A percentile compares a stretch with the other conserved stretches of the same genome.
Conservation (phyloP, 2,113 vertebrate species). For the Capreolus pygargus region DNA sequence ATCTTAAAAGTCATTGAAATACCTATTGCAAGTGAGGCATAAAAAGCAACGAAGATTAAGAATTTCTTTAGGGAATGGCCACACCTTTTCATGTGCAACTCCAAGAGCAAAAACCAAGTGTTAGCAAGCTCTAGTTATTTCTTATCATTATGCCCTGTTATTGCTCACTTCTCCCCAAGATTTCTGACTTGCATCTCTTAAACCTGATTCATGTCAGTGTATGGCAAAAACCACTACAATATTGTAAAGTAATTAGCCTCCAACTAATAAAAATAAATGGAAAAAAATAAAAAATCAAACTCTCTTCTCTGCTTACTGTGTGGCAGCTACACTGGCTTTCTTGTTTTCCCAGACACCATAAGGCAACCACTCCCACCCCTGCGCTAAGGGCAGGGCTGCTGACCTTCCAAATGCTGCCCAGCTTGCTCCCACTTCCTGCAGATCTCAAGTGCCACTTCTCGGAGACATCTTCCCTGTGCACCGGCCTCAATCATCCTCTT, state of each 20-base stretch:
- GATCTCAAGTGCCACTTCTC: background rate
- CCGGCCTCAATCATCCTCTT: background rate
- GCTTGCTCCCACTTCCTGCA: background rate
- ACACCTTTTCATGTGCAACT: background rate
- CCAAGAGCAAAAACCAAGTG: background rate
- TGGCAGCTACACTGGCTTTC: background rate
- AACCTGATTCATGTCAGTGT: background rate
- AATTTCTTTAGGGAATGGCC: background rate
- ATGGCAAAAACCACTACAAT: too few species aligned
- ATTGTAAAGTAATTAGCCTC: too few species aligned
- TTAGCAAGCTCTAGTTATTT: background rate
- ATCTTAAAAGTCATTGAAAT: background rate
- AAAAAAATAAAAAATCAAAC: background rate
- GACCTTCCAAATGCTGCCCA: background rate
- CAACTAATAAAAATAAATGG: too few species aligned
- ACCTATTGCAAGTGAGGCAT: background rate
- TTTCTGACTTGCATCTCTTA: background rate
- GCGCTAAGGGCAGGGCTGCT: too few species aligned
- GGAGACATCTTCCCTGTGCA: background rate
- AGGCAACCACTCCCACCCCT: rapidly evolving
- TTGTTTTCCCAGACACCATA: background rate
- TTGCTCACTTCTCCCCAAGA: background rate
- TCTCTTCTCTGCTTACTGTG: background rate
- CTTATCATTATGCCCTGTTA: background rate
- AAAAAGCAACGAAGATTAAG: background rate